Conservation (phyloP, 92 coral and sea anemone genomes). For the Umimayanthus chanpuru region DNA sequence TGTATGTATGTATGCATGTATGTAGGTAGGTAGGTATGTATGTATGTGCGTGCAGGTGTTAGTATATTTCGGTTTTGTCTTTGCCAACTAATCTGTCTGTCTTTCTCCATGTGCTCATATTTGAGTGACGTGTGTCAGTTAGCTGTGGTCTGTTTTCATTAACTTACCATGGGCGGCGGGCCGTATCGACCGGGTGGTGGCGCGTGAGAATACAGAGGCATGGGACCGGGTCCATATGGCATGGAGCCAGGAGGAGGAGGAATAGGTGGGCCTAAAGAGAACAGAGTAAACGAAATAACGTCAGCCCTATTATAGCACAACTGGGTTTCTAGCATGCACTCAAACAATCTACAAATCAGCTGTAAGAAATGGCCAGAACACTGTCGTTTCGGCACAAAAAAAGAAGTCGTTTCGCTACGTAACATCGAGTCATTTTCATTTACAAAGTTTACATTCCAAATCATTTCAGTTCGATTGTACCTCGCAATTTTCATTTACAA, state of each 20-base stretch:
- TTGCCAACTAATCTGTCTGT: neutral
- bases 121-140: neutral
- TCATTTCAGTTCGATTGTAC: too few species aligned
- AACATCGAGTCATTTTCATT: too few species aligned
- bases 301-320: neutral
- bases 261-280: constrained; percentile 9
- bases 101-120: neutral
- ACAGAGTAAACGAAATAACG: neutral
- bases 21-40: too few species aligned
- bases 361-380: neutral
- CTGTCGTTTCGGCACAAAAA: too few species aligned
- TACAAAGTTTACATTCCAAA: too few species aligned
- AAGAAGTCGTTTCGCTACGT: too few species aligned
- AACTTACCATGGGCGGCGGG: constrained; percentile 34
- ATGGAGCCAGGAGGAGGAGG: constrained; percentile 36
- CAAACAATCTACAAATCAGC: neutral
- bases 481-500: too few species aligned
- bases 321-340: neutral
- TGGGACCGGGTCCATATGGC: constrained; percentile 23
- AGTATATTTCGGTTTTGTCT: neutral
- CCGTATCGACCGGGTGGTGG: constrained; percentile 34
- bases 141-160: neutral
- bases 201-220: constrained; percentile 2
- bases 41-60: neutral
- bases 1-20: neutral